Evolutionary conservation across 2,797 vertebrate species (phyloP).

Genomic region (Ispidina lecontei): DNA sequence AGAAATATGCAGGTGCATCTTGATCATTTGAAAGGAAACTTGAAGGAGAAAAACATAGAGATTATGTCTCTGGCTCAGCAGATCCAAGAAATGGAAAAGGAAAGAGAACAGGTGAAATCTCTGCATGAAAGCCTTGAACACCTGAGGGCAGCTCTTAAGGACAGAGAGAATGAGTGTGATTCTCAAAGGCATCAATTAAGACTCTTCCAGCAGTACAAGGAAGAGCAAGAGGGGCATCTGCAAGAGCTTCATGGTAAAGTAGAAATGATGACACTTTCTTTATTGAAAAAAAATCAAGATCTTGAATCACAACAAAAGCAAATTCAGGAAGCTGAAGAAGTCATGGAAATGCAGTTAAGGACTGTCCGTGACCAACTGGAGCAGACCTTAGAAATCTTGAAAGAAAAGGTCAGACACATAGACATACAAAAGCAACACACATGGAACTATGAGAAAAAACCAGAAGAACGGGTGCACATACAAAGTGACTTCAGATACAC

Average conservation of each 20-base stretch:
- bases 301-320: slow-evolving; percentile 57
- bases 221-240: slow-evolving; percentile 65
- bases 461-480: slow-evolving; percentile 18
- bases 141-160: slow-evolving; percentile 69
- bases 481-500: slow-evolving; percentile 47
- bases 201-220: slow-evolving; percentile 64
- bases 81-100: slow-evolving; percentile 49
- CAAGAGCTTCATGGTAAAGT: slow-evolving; percentile 63
- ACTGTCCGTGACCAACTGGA: slow-evolving; percentile 53
- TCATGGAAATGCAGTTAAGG: slow-evolving; percentile 38
- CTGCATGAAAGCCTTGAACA: slow-evolving; percentile 65
- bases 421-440: slow-evolving; percentile 53
- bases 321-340: slow-evolving; percentile 53
- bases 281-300: slow-evolving; percentile 76
- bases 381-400: slow-evolving; percentile 50
- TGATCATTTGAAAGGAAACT: slow-evolving; percentile 60
- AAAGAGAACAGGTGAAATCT: slow-evolving; percentile 46
- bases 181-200: slow-evolving; percentile 65
- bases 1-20: slow-evolving; percentile 59
- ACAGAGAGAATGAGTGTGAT: slow-evolving; percentile 74
- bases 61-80: slow-evolving; percentile 60
- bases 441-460: slow-evolving; percentile 17
- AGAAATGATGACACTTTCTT: slow-evolving; percentile 60
- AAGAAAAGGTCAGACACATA: slow-evolving; percentile 54
- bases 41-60: slow-evolving; percentile 70